These are phyloP conservation scores for Kobus ellipsiprymnus DNA, from an alignment of 2,113 vertebrate genomes.

Conservation along the genomic window DNA sequence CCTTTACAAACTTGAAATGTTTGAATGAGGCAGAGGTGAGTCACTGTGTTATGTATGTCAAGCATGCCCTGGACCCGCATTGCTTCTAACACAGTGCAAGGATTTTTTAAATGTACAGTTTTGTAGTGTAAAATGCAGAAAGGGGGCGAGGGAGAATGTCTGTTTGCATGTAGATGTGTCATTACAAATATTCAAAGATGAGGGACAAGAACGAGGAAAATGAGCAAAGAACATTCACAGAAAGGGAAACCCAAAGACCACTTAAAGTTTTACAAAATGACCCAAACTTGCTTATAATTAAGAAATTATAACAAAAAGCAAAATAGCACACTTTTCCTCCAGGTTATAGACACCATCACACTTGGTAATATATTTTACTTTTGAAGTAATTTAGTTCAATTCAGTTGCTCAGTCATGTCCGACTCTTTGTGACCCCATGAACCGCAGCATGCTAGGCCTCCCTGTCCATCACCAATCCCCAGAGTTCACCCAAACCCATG, in stretches of 20 bases:
- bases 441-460: rapidly evolving
- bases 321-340: neutral
- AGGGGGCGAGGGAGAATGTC: neutral
- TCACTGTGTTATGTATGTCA: neutral
- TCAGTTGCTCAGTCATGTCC: no score
- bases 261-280: neutral
- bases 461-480: no score
- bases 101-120: neutral
- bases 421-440: no score
- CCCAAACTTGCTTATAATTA: neutral
- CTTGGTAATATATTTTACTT: neutral
- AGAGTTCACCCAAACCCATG: no score
- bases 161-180: neutral
- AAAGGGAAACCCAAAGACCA: no score
- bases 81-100: neutral
- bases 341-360: neutral
- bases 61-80: rapidly evolving
- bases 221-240: neutral
- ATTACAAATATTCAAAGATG: no score
- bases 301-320: neutral
- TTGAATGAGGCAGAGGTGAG: neutral
- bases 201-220: neutral
- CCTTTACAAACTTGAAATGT: neutral
- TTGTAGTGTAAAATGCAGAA: neutral
- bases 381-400: neutral